A percentile compares a stretch with the other conserved stretches of the same genome.
phyloP scores from a whole-genome alignment of 2,113 vertebrate genomes.

The Falcunculus frontatus region DNA sequence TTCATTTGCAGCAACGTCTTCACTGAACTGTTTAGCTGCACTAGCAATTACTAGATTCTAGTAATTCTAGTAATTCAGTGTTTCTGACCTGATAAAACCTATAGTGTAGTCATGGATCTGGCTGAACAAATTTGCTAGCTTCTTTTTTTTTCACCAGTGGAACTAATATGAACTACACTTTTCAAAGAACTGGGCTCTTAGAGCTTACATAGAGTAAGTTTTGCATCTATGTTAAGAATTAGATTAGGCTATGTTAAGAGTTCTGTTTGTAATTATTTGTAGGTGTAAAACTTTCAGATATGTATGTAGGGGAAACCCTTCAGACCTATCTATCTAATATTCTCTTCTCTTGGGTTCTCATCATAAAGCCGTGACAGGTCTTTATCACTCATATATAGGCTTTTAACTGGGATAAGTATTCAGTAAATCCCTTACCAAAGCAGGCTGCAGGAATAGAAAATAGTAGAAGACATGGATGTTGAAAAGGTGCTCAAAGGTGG shows the following conservation, averaged over 20 bases:
- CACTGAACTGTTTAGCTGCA: neutral
- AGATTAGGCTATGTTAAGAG: neutral
- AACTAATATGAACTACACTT: neutral
- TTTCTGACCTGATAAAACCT: neutral
- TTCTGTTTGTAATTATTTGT: neutral
- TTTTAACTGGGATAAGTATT: neutral
- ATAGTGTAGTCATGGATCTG: neutral
- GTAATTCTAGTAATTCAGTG: too few species aligned
- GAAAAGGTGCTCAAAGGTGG: neutral
- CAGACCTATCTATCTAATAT: neutral
- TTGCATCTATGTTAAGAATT: neutral
- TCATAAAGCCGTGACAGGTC: neutral
- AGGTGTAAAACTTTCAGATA: neutral
- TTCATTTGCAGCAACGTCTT: neutral
- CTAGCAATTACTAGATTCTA: neutral
- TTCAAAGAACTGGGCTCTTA: neutral
- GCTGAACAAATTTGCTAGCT: neutral
- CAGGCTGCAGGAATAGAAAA: neutral
- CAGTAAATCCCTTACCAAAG: neutral
- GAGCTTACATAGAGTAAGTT: neutral
- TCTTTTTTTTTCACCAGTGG: neutral
- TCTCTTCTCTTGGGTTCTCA: neutral
- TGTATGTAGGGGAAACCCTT: neutral
- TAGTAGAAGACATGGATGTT: neutral
- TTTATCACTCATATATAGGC: neutral